Evolutionary conservation across 1,140 invertebrate genomes (phyloP), one percentile per base, ranked within the genome.

Genomic region (Trichoplusia ni): DNA sequence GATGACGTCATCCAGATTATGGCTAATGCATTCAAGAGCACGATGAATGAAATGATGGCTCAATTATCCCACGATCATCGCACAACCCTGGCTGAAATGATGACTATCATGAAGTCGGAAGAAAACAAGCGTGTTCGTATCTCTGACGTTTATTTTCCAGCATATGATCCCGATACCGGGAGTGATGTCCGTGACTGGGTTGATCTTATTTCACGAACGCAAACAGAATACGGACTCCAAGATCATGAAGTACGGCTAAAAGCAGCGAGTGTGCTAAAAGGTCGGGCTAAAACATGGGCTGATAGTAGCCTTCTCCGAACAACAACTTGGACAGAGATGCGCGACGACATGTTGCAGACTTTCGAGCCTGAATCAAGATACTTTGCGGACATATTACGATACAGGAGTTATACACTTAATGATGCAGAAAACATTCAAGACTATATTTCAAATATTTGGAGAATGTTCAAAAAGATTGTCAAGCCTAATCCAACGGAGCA

Each of bases 361-460:
- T 69, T 69, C 27, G 67, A 69, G 9, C 63, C 68, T 1, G 68
- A 70, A 44, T 66, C 63, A 1, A 62, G 63, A 19, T 70, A 70
- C 13, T 71, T 61, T 67, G 29, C 53, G n/a, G 47, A 71, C 25
- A 7, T 71, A 25, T 9, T 71, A 3, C 44, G 42, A 14, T 71
- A 33, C 58, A 31, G 61, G 23, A 9, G 18, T n/a, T 71, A 71
- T 19, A 33, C 8, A 5, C 29, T 66, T 2, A 47, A 71, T 13
- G 59, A 44, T 38, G 64, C 69, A 7, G 31, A n/a, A 31, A 53
- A 16, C 13, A 38, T 63, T 37, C 59, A 19, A 38, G 51, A 70
- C 13, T 65, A 51, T 21, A 71, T 71, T 7, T 65, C 67, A 2
- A 69, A 65, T 44, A 11, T 58, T 1, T 69, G 67, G 67, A 35